Percentiles rank a stretch among this genome's conserved stretches.
Evolutionary conservation across 2,888 invertebrate genomes (phyloP).

Genomic region (Cantharis lateralis): DNA sequence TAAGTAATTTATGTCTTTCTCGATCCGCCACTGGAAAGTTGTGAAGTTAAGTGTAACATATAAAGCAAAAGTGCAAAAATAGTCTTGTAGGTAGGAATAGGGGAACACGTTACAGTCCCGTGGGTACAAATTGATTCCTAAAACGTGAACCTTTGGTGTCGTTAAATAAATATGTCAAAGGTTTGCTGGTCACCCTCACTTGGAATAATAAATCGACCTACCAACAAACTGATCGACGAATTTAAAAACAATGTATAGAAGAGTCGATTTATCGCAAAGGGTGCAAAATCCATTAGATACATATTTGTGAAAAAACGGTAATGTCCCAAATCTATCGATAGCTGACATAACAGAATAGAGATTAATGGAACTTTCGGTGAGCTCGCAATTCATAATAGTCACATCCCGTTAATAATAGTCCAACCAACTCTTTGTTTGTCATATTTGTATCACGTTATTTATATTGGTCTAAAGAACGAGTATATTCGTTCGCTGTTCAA

Average conservation of each 20-base stretch:
- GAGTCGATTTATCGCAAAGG: neutral
- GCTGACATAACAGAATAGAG: conserved; percentile 24
- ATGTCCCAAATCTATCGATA: conserved; percentile 8
- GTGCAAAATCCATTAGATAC: conserved; percentile 19
- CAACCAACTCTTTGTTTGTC: conserved; percentile 17
- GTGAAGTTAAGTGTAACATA: conserved; percentile 20
- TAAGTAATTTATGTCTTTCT: neutral
- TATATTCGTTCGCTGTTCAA: conserved; percentile 8
- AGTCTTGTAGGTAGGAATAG: conserved; percentile 29
- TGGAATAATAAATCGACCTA: neutral
- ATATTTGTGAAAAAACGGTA: conserved; percentile 12
- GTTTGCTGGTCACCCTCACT: conserved; percentile 17
- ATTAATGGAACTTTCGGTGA: conserved; percentile 18
- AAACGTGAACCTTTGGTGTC: conserved; percentile 35
- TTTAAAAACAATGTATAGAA: neutral
- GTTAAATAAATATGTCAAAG: conserved; percentile 41
- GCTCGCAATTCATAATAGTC: conserved; percentile 13
- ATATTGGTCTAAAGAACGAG: conserved; percentile 12
- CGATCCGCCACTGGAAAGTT: conserved; percentile 20
- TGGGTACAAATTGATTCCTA: conserved; percentile 44
- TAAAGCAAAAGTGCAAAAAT: conserved; percentile 19
- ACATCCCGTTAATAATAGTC: conserved; percentile 22
- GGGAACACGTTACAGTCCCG: conserved; percentile 39
- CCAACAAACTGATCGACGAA: conserved; percentile 13
- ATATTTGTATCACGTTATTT: conserved; percentile 11